Evolutionary conservation across 2,797 vertebrate genomes (phyloP), one percentile per base, ranked within the genome.

Genomic region (Diglossa cyanea): DNA sequence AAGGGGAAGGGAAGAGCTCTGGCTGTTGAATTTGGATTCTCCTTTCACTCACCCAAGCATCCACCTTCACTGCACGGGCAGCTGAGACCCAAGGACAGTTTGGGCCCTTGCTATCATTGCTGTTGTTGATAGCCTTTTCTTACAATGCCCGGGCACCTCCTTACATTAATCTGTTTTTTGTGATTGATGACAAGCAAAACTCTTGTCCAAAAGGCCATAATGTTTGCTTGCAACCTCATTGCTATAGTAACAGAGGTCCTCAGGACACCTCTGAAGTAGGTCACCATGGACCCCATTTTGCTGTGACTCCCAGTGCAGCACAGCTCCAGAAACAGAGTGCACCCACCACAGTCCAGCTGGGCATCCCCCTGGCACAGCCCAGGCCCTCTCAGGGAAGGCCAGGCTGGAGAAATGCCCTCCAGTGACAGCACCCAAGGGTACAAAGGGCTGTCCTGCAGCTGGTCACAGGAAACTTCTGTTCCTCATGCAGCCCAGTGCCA

Each of bases 251-350:
- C 76, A 0, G 79, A 91, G 70, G 70, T 94, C 70, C 89, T 72
- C 62, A 84, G 94, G 95, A 95, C 86, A 75, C 93, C 47, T 92
- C 81, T 74, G 82, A 93, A 91, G 44, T 72, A 91, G 94, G 85
- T 96, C 93, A 91, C n/a, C 3, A 0, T 0, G 0, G 51, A 55
- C 81, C 78, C 62, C 1, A 0, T 73, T 89, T 92, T 11, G 2
- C 67, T 57, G 50, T 42, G 39, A 82, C 57, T 94, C 42, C n/a
- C 9, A 16, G 55, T 4, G 2, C 8, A 11, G 47, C 62, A 45
- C 0, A 2, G 54, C 60, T 87, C 37, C 1, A 7, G 42, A 58
- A 54, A 39, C 26, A 35, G 39, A 31, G 40, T 48, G 24, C 24
- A 48, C 20, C 20, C 17, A 3, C 42, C 3, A 2, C 4, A 11